Evolutionary conservation across 1,140 invertebrate species (phyloP).

Genomic region (Protaetia brevitarsis): DNA sequence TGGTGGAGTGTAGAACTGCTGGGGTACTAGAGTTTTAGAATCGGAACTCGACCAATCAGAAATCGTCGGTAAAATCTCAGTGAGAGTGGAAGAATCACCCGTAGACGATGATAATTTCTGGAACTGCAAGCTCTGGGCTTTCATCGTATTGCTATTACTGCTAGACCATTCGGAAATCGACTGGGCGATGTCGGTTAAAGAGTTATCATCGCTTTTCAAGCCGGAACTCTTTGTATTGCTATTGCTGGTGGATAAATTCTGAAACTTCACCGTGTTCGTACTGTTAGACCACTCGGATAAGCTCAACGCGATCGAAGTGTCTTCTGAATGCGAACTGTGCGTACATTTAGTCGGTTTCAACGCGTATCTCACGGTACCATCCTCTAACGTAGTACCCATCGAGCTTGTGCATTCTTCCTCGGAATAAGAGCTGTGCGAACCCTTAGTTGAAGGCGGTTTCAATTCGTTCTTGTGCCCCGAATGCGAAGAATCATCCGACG

Average conservation of each 20-base stretch:
- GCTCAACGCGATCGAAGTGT: constrained; percentile 77
- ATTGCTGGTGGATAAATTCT: constrained; percentile 62
- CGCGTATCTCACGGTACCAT: constrained; percentile 74
- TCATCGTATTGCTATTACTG: constrained; percentile 50
- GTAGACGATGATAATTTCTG: constrained; percentile 48
- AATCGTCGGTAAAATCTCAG: constrained; percentile 44
- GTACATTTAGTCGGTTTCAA: constrained; percentile 71
- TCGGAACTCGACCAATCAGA: constrained; percentile 49
- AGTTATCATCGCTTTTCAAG: constrained; percentile 57
- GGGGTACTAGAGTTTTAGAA: constrained; percentile 37
- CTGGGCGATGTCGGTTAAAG: constrained; percentile 55
- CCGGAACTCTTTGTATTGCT: constrained; percentile 60
- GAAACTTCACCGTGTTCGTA: constrained; percentile 73
- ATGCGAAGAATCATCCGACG: constrained; percentile 47
- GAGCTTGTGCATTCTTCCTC: constrained; percentile 60
- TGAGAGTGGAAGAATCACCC: constrained; percentile 44
- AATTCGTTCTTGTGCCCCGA: constrained; percentile 35
- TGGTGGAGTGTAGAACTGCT: constrained; percentile 32
- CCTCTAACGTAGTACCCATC: constrained; percentile 65
- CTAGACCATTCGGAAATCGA: constrained; percentile 60
- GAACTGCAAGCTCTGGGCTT: constrained; percentile 42
- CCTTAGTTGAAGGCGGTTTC: constrained; percentile 50
- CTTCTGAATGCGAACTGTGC: constrained; percentile 76
- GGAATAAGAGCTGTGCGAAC: constrained; percentile 63
- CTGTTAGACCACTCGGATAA: constrained; percentile 83